Base-by-base conservation (phyloP, 2,797 vertebrate species). In the Numenius phaeopus region DNA sequence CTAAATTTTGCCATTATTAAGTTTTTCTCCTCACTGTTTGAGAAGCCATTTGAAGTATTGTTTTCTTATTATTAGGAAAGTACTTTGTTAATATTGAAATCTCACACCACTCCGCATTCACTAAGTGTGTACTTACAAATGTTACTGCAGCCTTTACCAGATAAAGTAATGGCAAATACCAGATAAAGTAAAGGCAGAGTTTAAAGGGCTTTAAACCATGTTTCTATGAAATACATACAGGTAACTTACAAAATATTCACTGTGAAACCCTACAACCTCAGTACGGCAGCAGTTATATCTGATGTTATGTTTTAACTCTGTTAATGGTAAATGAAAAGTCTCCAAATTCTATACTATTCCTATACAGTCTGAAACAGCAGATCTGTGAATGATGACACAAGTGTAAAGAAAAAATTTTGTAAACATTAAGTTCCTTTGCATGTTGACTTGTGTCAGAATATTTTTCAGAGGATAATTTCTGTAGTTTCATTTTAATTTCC, bases 91-190 rank as follows among this genome's bases (percentile, higher is more conserved):
- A 34, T 7, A 14, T 0, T 61, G n/a, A 70, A 69, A 75, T 10
- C 62, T 3, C 1, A 22, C 2, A 1, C 8, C 24, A 30, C 18
- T 44, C 49, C 8, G 2, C 22, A 17, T 32, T 26, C 52, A 49
- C 66, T 19, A 7, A 49, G 52, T 10, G 22, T 3, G 13, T 30
- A 34, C 49, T 58, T 34, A 69, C 6, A 21, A 50, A 79, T 8
- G 3, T 12, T 19, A 40, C 1, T 21, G 47, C 52, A 83, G 76
- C 52, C 52, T 66, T 50, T 46, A 57, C 12, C 11, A 70, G 13
- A 7, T 19, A 75, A 49, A 2, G 0, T 3, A 54, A 72, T 4
- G 20, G 39, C 37, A 95, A 75, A 67, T 8, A 57, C 5, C 24
- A 32, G 80, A 44, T 34, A 37, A 37, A 37, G 34, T 37, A 37